A percentile compares a stretch with the other conserved stretches of the same genome.
phyloP scores from a whole-genome alignment of 2,113 vertebrate genomes.

The Lipotes vexillifer region DNA sequence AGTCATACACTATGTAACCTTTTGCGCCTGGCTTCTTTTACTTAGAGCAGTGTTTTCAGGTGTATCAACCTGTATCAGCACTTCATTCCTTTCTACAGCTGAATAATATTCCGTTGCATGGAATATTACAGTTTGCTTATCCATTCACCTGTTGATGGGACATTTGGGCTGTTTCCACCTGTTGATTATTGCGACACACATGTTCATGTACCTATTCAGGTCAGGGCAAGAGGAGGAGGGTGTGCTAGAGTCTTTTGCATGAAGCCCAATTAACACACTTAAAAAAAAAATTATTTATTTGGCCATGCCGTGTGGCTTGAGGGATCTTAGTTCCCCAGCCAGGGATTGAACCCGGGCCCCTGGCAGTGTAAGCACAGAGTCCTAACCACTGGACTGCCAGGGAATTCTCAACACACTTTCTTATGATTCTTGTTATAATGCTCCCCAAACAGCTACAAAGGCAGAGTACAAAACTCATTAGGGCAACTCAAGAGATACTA shows the following conservation, averaged over 20 bases:
- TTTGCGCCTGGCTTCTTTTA: background rate
- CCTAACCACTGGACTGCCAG: background rate
- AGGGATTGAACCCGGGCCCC: background rate
- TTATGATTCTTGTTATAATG: background rate
- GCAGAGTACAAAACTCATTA: background rate
- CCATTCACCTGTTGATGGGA: background rate
- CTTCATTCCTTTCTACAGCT: background rate
- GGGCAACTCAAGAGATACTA: background rate
- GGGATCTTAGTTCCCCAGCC: background rate
- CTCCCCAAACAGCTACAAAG: background rate
- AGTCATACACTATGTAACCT: background rate
- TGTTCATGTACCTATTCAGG: rapidly evolving
- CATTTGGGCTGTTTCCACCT: background rate
- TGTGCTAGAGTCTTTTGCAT: background rate
- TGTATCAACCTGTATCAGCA: background rate
- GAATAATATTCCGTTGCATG: background rate
- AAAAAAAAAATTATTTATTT: rapidly evolving
- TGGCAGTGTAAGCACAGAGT: background rate
- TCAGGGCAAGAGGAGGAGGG: background rate
- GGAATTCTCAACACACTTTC: background rate
- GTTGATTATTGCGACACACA: background rate
- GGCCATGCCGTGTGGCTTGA: background rate
- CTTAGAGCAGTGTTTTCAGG: background rate
- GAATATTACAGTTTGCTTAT: background rate
- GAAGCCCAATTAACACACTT: background rate